Evolutionary conservation across 1,140 invertebrate species (phyloP).

Genomic region (Andricus grossulariae): DNA sequence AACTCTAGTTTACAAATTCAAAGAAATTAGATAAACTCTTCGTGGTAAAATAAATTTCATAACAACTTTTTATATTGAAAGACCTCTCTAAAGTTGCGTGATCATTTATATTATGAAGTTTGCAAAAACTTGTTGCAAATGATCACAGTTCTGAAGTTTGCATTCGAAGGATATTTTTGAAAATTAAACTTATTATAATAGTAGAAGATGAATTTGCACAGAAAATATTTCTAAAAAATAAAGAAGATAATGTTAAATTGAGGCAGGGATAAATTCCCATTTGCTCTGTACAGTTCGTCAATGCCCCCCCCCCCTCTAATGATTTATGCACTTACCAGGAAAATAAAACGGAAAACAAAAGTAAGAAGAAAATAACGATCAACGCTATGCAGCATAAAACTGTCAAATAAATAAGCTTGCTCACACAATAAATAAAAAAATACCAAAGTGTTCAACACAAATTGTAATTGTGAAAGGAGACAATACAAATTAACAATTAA

Average conservation of each 20-base stretch:
- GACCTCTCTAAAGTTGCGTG: too few species aligned
- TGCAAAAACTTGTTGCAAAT: too few species aligned
- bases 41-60: too few species aligned
- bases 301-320: not conserved
- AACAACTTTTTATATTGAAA: too few species aligned
- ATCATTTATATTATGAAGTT: too few species aligned
- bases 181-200: too few species aligned
- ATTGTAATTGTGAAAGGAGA: not conserved
- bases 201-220: too few species aligned
- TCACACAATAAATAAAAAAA: not conserved
- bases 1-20: too few species aligned
- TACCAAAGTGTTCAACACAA: not conserved
- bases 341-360: conserved; percentile 17
- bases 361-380: conserved; percentile 20
- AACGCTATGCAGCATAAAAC: conserved; percentile 7
- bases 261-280: conserved; percentile 5
- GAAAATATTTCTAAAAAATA: not conserved
- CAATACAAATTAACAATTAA: too few species aligned
- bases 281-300: not conserved
- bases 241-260: not conserved
- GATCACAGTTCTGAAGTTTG: too few species aligned
- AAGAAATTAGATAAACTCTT: too few species aligned
- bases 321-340: conserved; percentile 15
- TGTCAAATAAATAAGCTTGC: conserved; percentile 23
- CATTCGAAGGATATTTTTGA: too few species aligned